These are phyloP conservation scores for Fistularia commersonii DNA, from an alignment of 2,797 vertebrate species.

Conservation along the genomic window DNA sequence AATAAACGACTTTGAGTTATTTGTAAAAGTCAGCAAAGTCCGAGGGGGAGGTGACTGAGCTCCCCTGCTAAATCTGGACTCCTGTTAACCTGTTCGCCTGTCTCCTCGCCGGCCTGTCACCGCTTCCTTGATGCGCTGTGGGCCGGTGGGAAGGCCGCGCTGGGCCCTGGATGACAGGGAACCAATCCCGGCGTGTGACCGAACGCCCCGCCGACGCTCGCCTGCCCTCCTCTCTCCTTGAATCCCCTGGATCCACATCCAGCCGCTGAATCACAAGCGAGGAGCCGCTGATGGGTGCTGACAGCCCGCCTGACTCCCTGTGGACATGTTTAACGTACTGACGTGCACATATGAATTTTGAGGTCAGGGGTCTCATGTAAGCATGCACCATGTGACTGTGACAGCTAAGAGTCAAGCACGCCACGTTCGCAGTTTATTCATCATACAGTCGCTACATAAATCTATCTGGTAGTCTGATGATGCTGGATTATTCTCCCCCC, in stretches of 20 bases:
- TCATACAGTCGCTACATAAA: no score
- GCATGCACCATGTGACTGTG: constrained; percentile 21
- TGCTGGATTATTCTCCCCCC: no score
- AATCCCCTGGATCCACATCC: constrained; percentile 28
- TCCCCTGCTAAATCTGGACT: constrained; percentile 15
- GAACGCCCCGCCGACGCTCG: constrained; percentile 18
- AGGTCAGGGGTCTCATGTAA: constrained; percentile 40
- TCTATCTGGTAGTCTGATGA: no score
- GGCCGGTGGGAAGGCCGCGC: constrained; percentile 14
- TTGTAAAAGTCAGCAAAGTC: constrained; percentile 38
- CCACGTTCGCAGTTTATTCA: no score
- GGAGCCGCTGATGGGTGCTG: constrained; percentile 52
- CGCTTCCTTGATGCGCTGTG: constrained; percentile 1
- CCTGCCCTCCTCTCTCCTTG: constrained; percentile 9
- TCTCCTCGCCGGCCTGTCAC: constrained; percentile 12
- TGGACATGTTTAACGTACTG: constrained; percentile 42
- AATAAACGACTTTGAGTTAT: constrained; percentile 22
- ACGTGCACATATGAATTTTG: constrained; percentile 42
- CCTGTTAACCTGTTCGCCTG: constrained; percentile 30
- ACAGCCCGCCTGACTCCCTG: constrained; percentile 44
- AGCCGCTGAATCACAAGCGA: constrained; percentile 53
- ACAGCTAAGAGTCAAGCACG: no score
- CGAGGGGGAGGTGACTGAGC: constrained; percentile 41
- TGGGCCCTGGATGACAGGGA: constrained; percentile 15
- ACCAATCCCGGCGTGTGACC: constrained; percentile 13